A percentile compares a stretch with the other conserved stretches of the same genome.
phyloP scores from a whole-genome alignment of 2,888 invertebrate species.

The Caenorhabditis sp. region DNA sequence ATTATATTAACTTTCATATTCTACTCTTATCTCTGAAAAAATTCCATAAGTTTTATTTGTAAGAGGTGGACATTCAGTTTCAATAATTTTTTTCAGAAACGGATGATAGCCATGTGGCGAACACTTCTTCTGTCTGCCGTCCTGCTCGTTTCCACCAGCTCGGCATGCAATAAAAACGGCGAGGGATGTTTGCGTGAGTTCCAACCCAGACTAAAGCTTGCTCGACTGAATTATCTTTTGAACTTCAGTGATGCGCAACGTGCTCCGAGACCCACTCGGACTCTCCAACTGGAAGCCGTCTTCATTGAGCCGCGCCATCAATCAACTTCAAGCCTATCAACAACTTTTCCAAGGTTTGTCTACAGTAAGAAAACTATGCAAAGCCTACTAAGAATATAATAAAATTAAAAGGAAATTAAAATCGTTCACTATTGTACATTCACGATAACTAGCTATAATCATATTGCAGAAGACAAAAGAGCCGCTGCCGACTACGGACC shows the following conservation, averaged over 20 bases:
- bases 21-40: neutral
- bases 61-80: too few relatives aligned
- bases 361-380: neutral
- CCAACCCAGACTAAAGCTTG: neutral
- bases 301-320: conserved; percentile 59
- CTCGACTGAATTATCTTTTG: neutral
- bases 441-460: neutral
- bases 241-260: conserved; percentile 60
- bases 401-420: too few relatives aligned
- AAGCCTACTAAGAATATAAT: too few relatives aligned
- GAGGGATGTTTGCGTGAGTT: conserved; percentile 45
- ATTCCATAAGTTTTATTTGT: too few relatives aligned
- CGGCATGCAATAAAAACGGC: conserved; percentile 38
- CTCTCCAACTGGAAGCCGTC: conserved; percentile 63
- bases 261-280: conserved; percentile 63
- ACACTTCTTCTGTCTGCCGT: conserved; percentile 27
- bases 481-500: conserved; percentile 28
- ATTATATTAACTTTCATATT: too few relatives aligned
- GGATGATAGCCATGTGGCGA: conserved; percentile 44
- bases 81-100: conserved; percentile 19
- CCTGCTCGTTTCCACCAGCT: conserved; percentile 17
- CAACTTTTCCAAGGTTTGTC: conserved; percentile 59
- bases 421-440: neutral
- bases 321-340: conserved; percentile 65
- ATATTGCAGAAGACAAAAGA: conserved; percentile 53